Conservation (phyloP, 1,140 invertebrate genomes). For the Hirudo medicinalis region DNA sequence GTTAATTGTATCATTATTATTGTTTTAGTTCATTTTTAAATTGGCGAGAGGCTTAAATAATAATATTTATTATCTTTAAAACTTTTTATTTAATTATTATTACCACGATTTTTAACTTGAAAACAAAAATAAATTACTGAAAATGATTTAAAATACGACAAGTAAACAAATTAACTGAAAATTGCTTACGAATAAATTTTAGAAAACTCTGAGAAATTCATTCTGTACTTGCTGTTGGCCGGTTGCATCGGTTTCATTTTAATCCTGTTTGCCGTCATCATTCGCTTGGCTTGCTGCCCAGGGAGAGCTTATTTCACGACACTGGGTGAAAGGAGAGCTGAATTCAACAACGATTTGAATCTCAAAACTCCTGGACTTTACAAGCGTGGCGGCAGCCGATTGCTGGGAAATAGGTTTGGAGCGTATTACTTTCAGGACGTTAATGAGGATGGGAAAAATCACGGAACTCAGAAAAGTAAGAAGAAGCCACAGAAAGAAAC, state of each 20-base stretch:
- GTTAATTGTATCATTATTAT: too few species aligned
- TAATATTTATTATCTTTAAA: too few species aligned
- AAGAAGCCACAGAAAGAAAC: too few species aligned
- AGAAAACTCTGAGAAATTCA: background rate
- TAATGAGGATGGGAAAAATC: background rate
- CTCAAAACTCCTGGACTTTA: conserved; percentile 1
- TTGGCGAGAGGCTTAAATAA: too few species aligned
- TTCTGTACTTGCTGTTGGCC: conserved; percentile 1
- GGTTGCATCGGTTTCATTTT: background rate
- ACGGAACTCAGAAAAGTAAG: background rate
- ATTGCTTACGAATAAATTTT: background rate
- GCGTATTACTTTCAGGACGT: background rate
- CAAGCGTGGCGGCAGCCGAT: background rate
- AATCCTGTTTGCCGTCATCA: background rate
- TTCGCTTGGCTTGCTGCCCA: background rate
- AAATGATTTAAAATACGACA: background rate
- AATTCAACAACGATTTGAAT: background rate
- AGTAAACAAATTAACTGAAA: background rate
- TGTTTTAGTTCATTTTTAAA: too few species aligned
- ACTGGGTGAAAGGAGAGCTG: too few species aligned
- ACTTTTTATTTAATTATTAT: too few species aligned
- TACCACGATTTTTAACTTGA: too few species aligned
- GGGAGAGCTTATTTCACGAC: too few species aligned
- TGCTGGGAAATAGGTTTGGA: background rate
- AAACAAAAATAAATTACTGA: background rate